Percentiles rank a stretch among this genome's conserved stretches.
Evolutionary conservation across 2,888 invertebrate species (phyloP).

Genomic region (Cryptus viduatorius): DNA sequence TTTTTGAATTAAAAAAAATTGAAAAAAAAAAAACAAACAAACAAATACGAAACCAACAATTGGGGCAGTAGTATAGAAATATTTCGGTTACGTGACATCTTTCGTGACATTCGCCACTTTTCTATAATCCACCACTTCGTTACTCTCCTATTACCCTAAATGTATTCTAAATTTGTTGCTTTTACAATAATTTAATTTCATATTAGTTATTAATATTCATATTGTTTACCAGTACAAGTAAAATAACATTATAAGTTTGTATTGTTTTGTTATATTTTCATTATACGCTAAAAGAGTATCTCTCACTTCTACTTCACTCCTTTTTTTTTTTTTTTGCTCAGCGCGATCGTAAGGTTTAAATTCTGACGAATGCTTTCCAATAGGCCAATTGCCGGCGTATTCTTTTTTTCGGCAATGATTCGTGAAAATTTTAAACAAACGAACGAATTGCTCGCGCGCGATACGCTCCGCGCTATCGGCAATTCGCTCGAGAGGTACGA

Average conservation of each 20-base stretch:
- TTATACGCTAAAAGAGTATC: constrained; percentile 71
- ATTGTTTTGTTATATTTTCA: constrained; percentile 78
- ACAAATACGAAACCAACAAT: constrained; percentile 79
- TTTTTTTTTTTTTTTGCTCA: constrained; percentile 71
- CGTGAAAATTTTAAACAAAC: constrained; percentile 31
- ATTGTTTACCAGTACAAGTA: constrained; percentile 74
- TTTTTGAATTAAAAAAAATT: too few species aligned
- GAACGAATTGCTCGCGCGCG: constrained; percentile 56
- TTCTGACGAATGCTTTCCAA: constrained; percentile 58
- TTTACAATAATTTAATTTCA: constrained; percentile 80
- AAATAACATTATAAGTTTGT: constrained; percentile 80
- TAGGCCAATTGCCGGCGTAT: constrained; percentile 58
- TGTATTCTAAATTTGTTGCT: constrained; percentile 74
- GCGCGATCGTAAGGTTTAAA: constrained; percentile 74
- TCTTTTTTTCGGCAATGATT: constrained; percentile 56
- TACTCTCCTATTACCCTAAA: constrained; percentile 84
- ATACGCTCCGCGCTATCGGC: background rate
- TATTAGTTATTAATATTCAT: constrained; percentile 71
- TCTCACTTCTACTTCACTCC: constrained; percentile 63
- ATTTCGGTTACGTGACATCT: constrained; percentile 79
- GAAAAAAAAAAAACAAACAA: background rate
- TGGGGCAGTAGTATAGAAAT: constrained; percentile 81
- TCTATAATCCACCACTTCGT: constrained; percentile 83
- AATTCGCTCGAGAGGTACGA: background rate
- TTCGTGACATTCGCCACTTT: constrained; percentile 65